Evolutionary conservation across 1,140 invertebrate genomes (phyloP).

Genomic region (Planococcus citri): DNA sequence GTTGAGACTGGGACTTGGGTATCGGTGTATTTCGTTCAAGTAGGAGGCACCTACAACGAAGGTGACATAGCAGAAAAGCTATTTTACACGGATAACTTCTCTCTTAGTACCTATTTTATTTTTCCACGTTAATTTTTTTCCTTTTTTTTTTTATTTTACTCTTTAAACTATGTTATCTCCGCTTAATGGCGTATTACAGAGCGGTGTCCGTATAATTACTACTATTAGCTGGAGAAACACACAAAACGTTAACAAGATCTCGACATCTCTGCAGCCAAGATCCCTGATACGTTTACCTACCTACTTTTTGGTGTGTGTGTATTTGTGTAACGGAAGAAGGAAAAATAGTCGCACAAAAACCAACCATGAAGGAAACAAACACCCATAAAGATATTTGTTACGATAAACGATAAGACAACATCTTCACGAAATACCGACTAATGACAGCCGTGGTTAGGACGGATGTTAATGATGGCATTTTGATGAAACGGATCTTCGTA

Average conservation of each 20-base stretch:
- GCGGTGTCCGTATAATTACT: not conserved
- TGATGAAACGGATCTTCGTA: conserved; percentile 7
- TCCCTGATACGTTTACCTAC: no score
- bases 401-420: conserved; percentile 4
- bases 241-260: conserved; percentile 7
- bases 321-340: not conserved
- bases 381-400: conserved; percentile 20
- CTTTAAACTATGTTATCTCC: not conserved
- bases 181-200: not conserved
- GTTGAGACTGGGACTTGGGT: not conserved
- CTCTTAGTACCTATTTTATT: not conserved
- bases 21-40: not conserved
- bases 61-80: conserved; percentile 16
- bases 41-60: conserved; percentile 14
- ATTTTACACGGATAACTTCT: conserved; percentile 14
- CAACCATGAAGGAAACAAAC: conserved; percentile 15
- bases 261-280: no score
- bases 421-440: not conserved
- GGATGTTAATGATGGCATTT: conserved; percentile 19
- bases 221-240: not conserved
- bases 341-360: conserved; percentile 14
- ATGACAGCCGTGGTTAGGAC: not conserved
- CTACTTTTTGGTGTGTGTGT: no score
- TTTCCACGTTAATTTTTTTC: not conserved
- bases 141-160: not conserved